Percentiles rank a stretch among this genome's conserved stretches.
These are phyloP conservation scores for Mamestra brassicae DNA, from an alignment of 2,888 invertebrate genomes.

Conservation along the genomic window DNA sequence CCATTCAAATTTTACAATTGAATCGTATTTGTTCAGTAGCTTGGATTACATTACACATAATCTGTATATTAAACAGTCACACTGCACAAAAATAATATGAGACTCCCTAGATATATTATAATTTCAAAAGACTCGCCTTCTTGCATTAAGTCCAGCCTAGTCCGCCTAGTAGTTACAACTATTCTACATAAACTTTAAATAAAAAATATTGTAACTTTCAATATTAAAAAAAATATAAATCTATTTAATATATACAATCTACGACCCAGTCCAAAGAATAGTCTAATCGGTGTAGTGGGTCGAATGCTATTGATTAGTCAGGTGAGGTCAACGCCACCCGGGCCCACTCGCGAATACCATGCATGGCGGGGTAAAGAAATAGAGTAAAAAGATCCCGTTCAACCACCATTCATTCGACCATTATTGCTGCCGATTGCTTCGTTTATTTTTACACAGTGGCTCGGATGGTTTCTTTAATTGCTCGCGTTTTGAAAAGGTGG, in stretches of 20 bases:
- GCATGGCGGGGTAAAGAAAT: constrained; percentile 74
- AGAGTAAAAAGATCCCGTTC: constrained; percentile 67
- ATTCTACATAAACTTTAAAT: too few relatives aligned
- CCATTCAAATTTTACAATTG: neutral
- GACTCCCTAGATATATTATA: too few relatives aligned
- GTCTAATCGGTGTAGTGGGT: constrained; percentile 64
- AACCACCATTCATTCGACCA: constrained; percentile 49
- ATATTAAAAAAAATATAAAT: too few relatives aligned
- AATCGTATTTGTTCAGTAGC: neutral
- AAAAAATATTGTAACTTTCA: neutral
- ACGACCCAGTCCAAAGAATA: constrained; percentile 32
- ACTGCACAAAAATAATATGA: too few relatives aligned
- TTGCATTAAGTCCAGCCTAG: too few relatives aligned
- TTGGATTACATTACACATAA: neutral
- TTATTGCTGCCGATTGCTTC: constrained; percentile 57
- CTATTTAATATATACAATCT: too few relatives aligned
- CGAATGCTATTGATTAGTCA: constrained; percentile 82
- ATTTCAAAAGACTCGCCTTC: too few relatives aligned
- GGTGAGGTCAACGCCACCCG: constrained; percentile 68
- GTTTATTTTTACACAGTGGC: constrained; percentile 52
- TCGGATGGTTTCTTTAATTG: constrained; percentile 31
- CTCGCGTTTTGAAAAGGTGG: neutral
- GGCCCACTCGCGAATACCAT: constrained; percentile 77
- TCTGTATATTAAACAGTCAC: too few relatives aligned
- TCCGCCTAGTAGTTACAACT: too few relatives aligned